Evolutionary conservation across 1,140 invertebrate genomes (phyloP).

Genomic region (Euglossa dilemma): DNA sequence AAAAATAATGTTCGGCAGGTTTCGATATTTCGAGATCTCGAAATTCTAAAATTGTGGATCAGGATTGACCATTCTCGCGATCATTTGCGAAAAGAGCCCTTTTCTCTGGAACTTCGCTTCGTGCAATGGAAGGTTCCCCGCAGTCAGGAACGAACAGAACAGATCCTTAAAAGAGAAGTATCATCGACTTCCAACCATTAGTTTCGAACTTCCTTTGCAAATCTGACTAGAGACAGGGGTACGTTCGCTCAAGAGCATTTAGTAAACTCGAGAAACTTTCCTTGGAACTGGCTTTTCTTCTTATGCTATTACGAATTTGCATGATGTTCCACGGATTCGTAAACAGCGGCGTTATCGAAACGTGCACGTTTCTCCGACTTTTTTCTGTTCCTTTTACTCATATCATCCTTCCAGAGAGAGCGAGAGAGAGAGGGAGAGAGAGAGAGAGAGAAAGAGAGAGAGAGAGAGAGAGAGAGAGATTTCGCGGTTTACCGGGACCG

Average conservation of each 20-base stretch:
- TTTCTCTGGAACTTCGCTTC: neutral
- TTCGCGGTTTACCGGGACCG: neutral
- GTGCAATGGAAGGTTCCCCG: neutral
- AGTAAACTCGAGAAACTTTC: constrained; percentile 26
- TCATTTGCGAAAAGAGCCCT: neutral
- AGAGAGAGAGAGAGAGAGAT: neutral
- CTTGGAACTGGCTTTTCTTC: constrained; percentile 16
- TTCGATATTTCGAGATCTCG: neutral
- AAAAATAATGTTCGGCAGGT: too few species aligned
- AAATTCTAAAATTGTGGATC: neutral
- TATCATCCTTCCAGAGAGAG: too few species aligned
- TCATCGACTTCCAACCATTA: constrained; percentile 51
- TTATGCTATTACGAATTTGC: neutral
- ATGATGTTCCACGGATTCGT: neutral
- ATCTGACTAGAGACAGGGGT: constrained; percentile 29
- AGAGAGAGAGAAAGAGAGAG: too few species aligned
- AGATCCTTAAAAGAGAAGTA: constrained; percentile 46
- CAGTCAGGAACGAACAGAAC: constrained; percentile 7
- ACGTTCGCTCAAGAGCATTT: constrained; percentile 30
- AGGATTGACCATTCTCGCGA: neutral
- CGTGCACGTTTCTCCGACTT: too few species aligned
- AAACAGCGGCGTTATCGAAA: neutral
- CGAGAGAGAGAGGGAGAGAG: too few species aligned
- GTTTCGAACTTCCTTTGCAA: constrained; percentile 34
- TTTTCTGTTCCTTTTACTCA: neutral